Base-by-base conservation (phyloP, 2,113 vertebrate genomes). In the Sylvilagus bachmani region DNA sequence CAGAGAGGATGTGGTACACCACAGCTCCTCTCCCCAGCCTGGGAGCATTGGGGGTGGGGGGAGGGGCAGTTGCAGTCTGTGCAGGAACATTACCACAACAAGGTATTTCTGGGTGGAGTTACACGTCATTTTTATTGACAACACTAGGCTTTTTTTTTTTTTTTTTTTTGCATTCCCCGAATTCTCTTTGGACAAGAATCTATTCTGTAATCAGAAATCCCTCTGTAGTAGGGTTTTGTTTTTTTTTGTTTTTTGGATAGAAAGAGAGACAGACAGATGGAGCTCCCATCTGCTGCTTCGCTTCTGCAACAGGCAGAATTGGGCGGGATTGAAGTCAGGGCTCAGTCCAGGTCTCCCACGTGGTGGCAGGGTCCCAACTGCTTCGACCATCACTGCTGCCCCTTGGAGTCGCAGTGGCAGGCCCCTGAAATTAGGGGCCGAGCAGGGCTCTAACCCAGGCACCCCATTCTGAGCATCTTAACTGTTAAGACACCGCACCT, bases 41-140 rank as follows among this genome's bases (percentile, higher is more conserved):
- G 66, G 89, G 77, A 79, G n/a, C 70, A 61, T 69, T 36, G 51
- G 51, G 79, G 38, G 22, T 69, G 49, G 51, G 51, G 79, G 38
- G 22, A 25, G 81, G 13, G 79, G 19, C 55, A 69, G 0, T 88
- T 91, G 58, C 49, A 64, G 14, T 80, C 58, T 49, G 22, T 53
- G 10, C 66, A 88, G 94, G 73, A 95, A 91, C 75, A 81, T 88
- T n/a, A 92, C 62, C 38, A 75, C 49, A 51, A 64, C 27, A 86
- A 55, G 24, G n/a, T 38, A 51, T 10, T 36, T 86, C 64, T 62
- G 44, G 58, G 70, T 86, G 8, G 77, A 94, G 90, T 83, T 73
- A 62, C 22, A 79, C 25, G 67, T 85, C 31, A 81, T n/a, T 85
- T 92, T 83, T 89, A 71, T 67, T 61, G 25, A 94, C 33, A 62